Evolutionary conservation across 2,797 vertebrate species (phyloP).

Genomic region (Spondyliosoma cantharus): DNA sequence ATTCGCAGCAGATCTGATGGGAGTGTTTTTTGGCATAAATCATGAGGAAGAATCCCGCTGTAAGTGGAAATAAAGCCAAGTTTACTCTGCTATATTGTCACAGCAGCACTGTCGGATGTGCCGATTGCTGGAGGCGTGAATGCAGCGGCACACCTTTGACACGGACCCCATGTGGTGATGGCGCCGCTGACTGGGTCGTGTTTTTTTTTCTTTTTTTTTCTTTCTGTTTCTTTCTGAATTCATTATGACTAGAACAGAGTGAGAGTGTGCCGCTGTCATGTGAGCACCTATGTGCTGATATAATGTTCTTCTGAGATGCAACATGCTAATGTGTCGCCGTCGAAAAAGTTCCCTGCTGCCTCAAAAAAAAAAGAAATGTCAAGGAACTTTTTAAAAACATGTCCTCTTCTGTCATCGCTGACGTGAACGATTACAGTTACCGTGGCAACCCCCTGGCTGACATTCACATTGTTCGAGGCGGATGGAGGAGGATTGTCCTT

Average conservation of each 20-base stretch:
- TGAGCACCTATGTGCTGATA: slow-evolving; percentile 1
- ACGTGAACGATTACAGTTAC: slow-evolving; percentile 17
- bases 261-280: neutral
- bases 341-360: slow-evolving; percentile 18
- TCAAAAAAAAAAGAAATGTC: slow-evolving; percentile 20
- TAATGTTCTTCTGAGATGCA: slow-evolving; percentile 17
- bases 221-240: neutral
- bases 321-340: slow-evolving; percentile 20
- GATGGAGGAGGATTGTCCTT: slow-evolving; percentile 13
- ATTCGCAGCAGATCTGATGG: slow-evolving; percentile 12
- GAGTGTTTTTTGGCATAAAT: slow-evolving; percentile 10
- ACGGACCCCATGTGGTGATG: neutral
- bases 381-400: slow-evolving; percentile 15
- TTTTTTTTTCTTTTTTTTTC: neutral
- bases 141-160: neutral
- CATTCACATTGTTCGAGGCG: slow-evolving; percentile 31
- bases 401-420: slow-evolving; percentile 20
- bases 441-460: slow-evolving; percentile 2
- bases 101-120: neutral
- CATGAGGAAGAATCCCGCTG: neutral
- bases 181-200: neutral
- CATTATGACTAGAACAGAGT: neutral
- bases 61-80: slow-evolving; percentile 1
- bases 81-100: neutral
- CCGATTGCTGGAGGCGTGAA: neutral